Conservation (phyloP, 2,113 vertebrate genomes). For the Cottus gobio region DNA sequence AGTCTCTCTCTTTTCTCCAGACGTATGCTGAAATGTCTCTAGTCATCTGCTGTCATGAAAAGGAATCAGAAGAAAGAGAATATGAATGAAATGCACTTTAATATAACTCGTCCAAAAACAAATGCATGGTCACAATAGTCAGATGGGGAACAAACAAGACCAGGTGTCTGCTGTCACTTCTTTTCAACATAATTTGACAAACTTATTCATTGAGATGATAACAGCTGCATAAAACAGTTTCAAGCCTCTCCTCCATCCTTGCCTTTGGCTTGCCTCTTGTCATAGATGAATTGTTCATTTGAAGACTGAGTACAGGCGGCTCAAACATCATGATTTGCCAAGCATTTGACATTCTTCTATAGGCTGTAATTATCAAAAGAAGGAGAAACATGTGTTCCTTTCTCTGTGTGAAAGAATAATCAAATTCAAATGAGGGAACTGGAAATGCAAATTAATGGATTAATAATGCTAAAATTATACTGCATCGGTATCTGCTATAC, state of each 20-base stretch:
- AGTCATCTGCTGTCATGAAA: conserved; percentile 6
- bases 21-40: neutral
- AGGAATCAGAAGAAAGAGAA: neutral
- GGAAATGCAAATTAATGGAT: conserved; percentile 15
- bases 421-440: conserved; percentile 15
- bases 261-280: conserved; percentile 48
- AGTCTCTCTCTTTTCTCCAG: neutral
- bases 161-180: conserved; percentile 49
- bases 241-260: conserved; percentile 17
- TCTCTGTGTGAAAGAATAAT: conserved; percentile 18
- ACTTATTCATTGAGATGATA: conserved; percentile 49
- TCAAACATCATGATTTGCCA: conserved; percentile 36
- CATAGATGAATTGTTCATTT: conserved; percentile 50
- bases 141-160: conserved; percentile 11
- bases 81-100: neutral
- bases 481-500: neutral
- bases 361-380: conserved; percentile 49
- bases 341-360: conserved; percentile 36
- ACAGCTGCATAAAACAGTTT: conserved; percentile 44
- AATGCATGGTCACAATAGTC: neutral
- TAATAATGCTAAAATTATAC: conserved; percentile 4
- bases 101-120: neutral
- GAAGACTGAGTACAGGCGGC: conserved; percentile 48
- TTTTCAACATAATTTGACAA: conserved; percentile 36
- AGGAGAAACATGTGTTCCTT: conserved; percentile 16